phyloP scores from a whole-genome alignment of 2,888 invertebrate genomes.

The Drosophila atripex region DNA sequence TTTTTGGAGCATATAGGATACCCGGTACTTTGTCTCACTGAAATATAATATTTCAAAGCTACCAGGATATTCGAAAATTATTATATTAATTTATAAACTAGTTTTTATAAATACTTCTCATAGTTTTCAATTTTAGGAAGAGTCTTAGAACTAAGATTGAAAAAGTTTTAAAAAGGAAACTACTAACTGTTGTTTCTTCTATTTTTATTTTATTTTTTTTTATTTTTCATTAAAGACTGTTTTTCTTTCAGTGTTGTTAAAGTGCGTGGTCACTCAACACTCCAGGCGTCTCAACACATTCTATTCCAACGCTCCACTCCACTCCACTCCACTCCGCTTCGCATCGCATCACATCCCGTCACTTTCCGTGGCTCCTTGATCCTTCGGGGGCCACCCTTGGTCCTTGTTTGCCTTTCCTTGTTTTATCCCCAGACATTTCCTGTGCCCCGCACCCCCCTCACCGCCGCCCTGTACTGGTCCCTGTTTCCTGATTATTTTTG shows the following conservation, averaged over 20 bases:
- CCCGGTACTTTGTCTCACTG: too few species aligned
- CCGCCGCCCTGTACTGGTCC: conserved; percentile 10
- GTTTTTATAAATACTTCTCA: too few species aligned
- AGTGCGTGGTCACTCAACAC: conserved; percentile 39
- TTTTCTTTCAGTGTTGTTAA: not conserved
- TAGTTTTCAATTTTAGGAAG: too few species aligned
- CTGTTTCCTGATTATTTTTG: conserved; percentile 67
- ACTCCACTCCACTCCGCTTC: not conserved
- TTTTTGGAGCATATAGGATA: too few species aligned
- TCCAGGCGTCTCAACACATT: conserved; percentile 59
- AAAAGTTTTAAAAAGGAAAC: too few species aligned
- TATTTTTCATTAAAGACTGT: too few species aligned
- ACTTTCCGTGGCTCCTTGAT: not conserved
- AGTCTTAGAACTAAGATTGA: too few species aligned
- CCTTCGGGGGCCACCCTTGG: not conserved
- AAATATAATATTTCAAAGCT: too few species aligned
- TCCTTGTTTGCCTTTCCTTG: conserved; percentile 30
- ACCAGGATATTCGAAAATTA: too few species aligned
- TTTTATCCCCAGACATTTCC: conserved; percentile 69
- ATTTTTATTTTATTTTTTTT: not conserved
- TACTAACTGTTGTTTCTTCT: too few species aligned
- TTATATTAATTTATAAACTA: too few species aligned
- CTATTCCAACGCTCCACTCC: not conserved
- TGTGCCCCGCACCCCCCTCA: conserved; percentile 12
- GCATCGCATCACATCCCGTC: conserved; percentile 1